Evolutionary conservation across 2,888 invertebrate genomes (phyloP).

Genomic region (Tetheella fluctuosa): DNA sequence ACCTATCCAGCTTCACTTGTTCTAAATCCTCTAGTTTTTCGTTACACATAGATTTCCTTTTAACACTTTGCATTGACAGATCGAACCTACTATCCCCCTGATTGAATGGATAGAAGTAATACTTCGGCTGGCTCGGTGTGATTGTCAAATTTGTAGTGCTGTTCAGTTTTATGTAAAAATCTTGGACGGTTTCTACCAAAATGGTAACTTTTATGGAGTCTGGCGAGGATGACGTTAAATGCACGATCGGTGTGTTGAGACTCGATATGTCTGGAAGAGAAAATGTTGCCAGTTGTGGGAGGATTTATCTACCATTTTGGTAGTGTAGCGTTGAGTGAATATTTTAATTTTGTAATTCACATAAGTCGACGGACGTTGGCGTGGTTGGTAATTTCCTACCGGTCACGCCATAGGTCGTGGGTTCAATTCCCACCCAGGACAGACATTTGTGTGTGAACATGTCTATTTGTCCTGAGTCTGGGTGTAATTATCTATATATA

Average conservation of each 20-base stretch:
- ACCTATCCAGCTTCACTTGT: constrained; percentile 38
- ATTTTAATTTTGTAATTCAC: too few relatives aligned
- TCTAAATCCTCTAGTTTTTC: constrained; percentile 58
- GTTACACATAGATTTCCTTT: constrained; percentile 84
- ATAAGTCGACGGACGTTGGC: too few relatives aligned
- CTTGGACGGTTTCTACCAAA: constrained; percentile 80
- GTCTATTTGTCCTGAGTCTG: too few relatives aligned
- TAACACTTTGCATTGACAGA: constrained; percentile 51
- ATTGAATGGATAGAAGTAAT: constrained; percentile 82
- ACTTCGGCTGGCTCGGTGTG: constrained; percentile 78
- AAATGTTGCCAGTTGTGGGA: constrained; percentile 18
- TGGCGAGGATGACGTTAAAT: constrained; percentile 87
- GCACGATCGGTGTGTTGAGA: constrained; percentile 85
- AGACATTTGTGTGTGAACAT: too few relatives aligned
- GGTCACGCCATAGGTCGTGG: too few relatives aligned
- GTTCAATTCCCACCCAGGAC: too few relatives aligned
- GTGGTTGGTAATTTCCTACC: too few relatives aligned
- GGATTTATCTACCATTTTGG: constrained; percentile 11
- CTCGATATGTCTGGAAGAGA: constrained; percentile 60
- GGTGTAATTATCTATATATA: too few relatives aligned
- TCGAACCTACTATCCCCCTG: constrained; percentile 58
- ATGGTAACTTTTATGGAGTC: constrained; percentile 84
- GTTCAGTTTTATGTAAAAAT: constrained; percentile 84
- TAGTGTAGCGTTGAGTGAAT: background rate
- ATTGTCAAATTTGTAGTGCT: constrained; percentile 68